Evolutionary conservation across 2,113 vertebrate genomes (phyloP), one percentile per base, ranked within the genome.

Genomic region (Campylomormyrus tamandua): DNA sequence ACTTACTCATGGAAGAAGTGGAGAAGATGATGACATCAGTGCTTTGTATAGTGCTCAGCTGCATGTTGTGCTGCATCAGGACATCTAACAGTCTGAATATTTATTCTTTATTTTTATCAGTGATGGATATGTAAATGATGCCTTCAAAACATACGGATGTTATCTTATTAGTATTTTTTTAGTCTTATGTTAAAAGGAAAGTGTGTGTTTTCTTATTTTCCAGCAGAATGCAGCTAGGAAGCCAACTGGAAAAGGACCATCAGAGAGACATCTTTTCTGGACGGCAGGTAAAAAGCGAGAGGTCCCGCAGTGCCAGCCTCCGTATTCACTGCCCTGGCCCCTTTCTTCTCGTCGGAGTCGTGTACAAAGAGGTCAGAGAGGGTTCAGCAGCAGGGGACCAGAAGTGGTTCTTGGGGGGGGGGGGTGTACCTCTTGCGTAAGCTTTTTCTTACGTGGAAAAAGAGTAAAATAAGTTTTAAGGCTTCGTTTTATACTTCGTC

Each of bases 241-340:
- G 92, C 91, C 92, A 91, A 93, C 90, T 91, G 94, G 91, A 91
- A 93, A 91, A 70, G 90, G 91, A 84, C 92, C 91, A 91, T 91
- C 92, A 90, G 94, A 94, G 90, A 94, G 92, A 92, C 92, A 92
- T 91, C 93, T 89, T 94, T 89, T 0, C 94, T 92, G 92, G 93
- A 93, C 91, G 93, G 92, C 93, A 95, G 95, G 95, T 96, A 94
- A 1, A 94, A 50, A 48, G 35, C 35, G 3, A 5, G 45, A 45
- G n/a, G 10, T 74, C 5, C n/a, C 0, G 39, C 11, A 0, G 10
- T 4, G 19, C 9, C 45, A 19, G 2, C 0, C 19, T 21, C 19
- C 0, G 8, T 49, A 5, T n/a, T 8, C 35, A 21, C 21, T 24
- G 17, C 24, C 3, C 0, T 83, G 19, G 21, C 46, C 31, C 45